Base-by-base conservation (phyloP, 2,888 invertebrate species). In the Mycalesis mineus region DNA sequence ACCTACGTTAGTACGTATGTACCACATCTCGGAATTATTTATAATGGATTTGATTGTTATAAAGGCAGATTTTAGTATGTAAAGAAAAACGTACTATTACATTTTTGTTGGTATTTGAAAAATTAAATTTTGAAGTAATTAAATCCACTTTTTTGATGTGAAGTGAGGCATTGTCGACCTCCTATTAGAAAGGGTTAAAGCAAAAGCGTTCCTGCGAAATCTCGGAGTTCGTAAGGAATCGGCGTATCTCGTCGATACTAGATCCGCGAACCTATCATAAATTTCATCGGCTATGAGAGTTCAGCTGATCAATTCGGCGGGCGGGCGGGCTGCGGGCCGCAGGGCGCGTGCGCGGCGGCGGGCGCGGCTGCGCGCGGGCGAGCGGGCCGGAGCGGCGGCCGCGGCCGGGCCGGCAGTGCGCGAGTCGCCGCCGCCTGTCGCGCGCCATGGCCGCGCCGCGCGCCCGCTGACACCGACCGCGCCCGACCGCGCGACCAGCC, bases 211-310 rank as follows among this genome's bases (percentile, higher is more conserved):
- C 54, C 52, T 14, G 40, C 41, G 45, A 61, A 59, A 63, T 60
- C 58, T 73, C 73, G 74, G n/a, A n/a, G 77, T 75, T 6, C 22
- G 72, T 69, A 68, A 64, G 61, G 64, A 63, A 69, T 63, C 68
- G 67, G 33, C 13, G 70, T 78, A 80, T 80, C 76, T 74, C 75
- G 75, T 82, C 84, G 82, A 84, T 84, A 80, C 82, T 81, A 82
- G 84, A 85, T 86, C 84, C 80, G 80, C 83, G 82, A 81, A 36
- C 73, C 80, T 82, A 82, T 86, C 84, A 85, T 88, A 87, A 86
- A 87, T 87, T 87, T 85, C 78, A 84, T 84, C 82, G 84, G 84
- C 83, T 84, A 84, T 82, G 81, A 73, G 84, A 82, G 82, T 83
- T 82, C 78, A 80, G 80, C 82, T 86, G 88, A 87, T 87, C 87